Conservation (phyloP, 2,888 invertebrate species). For the Machimus atricapillus region DNA sequence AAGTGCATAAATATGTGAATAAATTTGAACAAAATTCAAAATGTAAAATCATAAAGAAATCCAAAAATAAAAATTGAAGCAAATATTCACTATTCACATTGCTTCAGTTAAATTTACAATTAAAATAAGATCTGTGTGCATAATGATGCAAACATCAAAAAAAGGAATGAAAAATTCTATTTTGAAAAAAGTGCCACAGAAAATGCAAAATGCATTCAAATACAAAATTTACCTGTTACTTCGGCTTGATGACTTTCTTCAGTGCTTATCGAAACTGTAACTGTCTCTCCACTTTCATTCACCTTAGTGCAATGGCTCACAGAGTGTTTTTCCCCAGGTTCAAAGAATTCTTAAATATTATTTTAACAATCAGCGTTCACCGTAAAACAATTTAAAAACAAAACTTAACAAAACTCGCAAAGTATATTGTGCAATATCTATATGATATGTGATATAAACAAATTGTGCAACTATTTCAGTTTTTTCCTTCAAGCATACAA, state of each 20-base stretch:
- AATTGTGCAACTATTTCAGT: background rate
- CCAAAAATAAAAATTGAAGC: background rate
- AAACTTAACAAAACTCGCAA: background rate
- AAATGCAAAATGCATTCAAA: conserved; percentile 25
- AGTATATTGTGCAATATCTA: background rate
- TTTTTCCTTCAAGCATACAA: background rate
- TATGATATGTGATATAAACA: background rate
- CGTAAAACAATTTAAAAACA: background rate
- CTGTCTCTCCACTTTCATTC: conserved; percentile 59
- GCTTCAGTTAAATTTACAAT: background rate
- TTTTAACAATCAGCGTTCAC: background rate
- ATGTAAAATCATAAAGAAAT: background rate
- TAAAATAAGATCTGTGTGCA: background rate
- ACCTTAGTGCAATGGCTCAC: conserved; percentile 63
- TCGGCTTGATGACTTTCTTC: conserved; percentile 70
- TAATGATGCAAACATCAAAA: background rate
- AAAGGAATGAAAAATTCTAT: background rate
- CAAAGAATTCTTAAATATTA: conserved; percentile 9
- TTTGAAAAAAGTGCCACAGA: background rate
- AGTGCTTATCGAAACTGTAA: conserved; percentile 67
- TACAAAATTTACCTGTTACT: conserved; percentile 68
- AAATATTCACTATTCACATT: background rate
- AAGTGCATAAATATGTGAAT: background rate
- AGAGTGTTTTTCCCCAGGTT: conserved; percentile 61
- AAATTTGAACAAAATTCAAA: background rate